These are phyloP conservation scores for Cyprinus carpio DNA, from an alignment of 2,113 vertebrate genomes.

Conservation along the genomic window DNA sequence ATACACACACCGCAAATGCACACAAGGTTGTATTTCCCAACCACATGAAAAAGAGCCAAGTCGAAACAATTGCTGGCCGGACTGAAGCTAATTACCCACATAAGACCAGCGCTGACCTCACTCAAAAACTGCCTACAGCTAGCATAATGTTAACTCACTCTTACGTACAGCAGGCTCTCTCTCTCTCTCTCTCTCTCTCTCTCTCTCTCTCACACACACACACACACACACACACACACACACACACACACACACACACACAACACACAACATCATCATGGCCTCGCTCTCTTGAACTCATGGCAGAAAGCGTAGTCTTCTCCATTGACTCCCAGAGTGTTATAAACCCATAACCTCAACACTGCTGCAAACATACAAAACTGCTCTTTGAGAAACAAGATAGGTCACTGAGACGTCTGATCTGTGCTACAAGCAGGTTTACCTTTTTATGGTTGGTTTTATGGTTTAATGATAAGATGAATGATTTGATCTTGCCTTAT, in stretches of 20 bases:
- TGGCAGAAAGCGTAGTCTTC: background rate
- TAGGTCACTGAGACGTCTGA: background rate
- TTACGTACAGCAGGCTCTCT: background rate
- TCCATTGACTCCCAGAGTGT: constrained; percentile 8
- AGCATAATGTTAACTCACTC: constrained; percentile 20
- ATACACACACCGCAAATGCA: constrained; percentile 48
- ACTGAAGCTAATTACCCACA: constrained; percentile 24
- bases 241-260: constrained; percentile 8
- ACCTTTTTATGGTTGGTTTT: constrained; percentile 15
- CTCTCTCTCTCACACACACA: background rate
- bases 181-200: no score
- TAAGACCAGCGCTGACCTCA: constrained; percentile 37
- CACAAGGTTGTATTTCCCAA: constrained; percentile 66
- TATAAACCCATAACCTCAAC: constrained; percentile 15
- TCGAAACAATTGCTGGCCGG: constrained; percentile 51
- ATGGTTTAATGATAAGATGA: background rate
- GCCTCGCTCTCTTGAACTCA: constrained; percentile 14
- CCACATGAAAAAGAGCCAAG: constrained; percentile 68
- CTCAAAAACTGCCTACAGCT: constrained; percentile 27
- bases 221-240: no score
- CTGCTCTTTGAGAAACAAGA: background rate
- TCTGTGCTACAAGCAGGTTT: background rate
- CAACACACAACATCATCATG: background rate
- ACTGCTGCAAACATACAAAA: background rate
- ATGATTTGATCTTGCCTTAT: background rate